Evolutionary conservation across 1,140 invertebrate species (phyloP).

Genomic region (Aethina tumida): DNA sequence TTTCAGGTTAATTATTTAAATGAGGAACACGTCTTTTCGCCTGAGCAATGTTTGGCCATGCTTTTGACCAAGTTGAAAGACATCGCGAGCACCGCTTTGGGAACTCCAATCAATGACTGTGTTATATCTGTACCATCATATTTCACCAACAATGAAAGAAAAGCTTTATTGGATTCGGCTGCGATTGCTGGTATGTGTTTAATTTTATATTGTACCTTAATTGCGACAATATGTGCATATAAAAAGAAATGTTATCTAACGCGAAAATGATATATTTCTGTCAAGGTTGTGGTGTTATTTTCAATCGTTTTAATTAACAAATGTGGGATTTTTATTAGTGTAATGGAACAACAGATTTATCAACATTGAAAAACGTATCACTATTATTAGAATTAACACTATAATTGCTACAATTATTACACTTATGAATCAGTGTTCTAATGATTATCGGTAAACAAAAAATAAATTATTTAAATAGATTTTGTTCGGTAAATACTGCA

Average conservation of each 20-base stretch:
- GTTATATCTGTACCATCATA: constrained; percentile 94
- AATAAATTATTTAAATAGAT: no score
- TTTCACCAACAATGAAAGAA: constrained; percentile 88
- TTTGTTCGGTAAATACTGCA: no score
- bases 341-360: constrained; percentile 1
- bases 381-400: neutral
- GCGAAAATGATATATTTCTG: neutral
- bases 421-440: no score
- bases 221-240: neutral
- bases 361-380: neutral
- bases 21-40: constrained; percentile 78
- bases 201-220: neutral
- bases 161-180: constrained; percentile 84
- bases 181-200: constrained; percentile 51
- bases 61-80: constrained; percentile 95
- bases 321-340: neutral
- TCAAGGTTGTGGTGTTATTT: neutral
- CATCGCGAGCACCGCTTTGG: constrained; percentile 73
- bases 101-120: constrained; percentile 91
- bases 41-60: constrained; percentile 95
- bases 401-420: neutral
- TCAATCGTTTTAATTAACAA: neutral
- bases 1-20: constrained; percentile 75
- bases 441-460: no score
- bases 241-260: neutral